Evolutionary conservation across 2,113 vertebrate species (phyloP), one percentile per base, ranked within the genome.

Genomic region (Rhinoderma darwinii): DNA sequence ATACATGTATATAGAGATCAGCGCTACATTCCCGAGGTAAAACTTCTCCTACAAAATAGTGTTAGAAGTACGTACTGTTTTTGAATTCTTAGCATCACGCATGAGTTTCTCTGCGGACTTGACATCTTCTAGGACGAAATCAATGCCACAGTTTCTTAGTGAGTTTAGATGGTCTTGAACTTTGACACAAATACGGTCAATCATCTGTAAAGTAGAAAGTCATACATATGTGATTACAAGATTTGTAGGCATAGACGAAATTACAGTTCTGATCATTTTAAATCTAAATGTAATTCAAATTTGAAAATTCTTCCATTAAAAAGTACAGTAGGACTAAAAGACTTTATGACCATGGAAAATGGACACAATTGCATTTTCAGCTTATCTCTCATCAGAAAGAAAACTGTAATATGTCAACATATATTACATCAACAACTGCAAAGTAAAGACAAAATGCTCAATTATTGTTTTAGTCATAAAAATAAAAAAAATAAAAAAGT

Each of bases 121-220:
- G 83, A 99, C 93, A n/a, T 99, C 98, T 75, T 98, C 98, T 89
- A 97, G 90, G 39, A 99, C 89, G 47, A 91, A 89, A 2, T 99
- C 97, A 15, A 92, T 94, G 35, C 94, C 96, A 0, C 95, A 96
- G 88, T 96, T 96, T 50, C 95, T 95, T 88, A 99, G 91, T 9
- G 98, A 99, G 93, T 99, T 99, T 78, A 99, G 95, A 87, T 99
- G 98, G 90, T 99, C 98, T 92, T 99, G 98, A 35, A 99, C 96
- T 93, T 99, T 99, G 56, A 99, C 97, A 90, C 98, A 99, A 88
- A 99, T 97, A 90, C 97, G 94, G 89, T 99, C 97, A 84, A 99
- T 98, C 97, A 99, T 97, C 98, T 99, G 90, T 76, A 84, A 72
- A 87, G 30, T 76, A 88, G 84, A 74, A 88, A 54, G 35, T 54